Conservation (phyloP, 2,888 invertebrate genomes). For the Mythimna pallens region DNA sequence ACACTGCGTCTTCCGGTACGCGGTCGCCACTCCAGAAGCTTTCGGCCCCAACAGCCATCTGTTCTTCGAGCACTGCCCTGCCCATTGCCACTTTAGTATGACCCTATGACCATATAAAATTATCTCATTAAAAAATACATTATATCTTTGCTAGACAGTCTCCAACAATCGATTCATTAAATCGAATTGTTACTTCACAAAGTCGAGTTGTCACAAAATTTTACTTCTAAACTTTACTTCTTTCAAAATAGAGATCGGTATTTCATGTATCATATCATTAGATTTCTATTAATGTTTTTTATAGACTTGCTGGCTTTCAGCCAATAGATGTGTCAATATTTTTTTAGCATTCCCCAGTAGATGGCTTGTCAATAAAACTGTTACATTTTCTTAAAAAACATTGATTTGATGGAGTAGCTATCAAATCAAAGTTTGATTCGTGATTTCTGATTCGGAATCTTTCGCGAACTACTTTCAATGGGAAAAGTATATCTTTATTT, state of each 20-base stretch:
- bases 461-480: background rate
- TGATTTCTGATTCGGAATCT: background rate
- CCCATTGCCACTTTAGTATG: too few relatives aligned
- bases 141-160: slow-evolving; percentile 45
- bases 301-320: slow-evolving; percentile 57
- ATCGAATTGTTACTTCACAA: slow-evolving; percentile 44
- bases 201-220: slow-evolving; percentile 25
- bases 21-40: too few relatives aligned
- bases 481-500: background rate
- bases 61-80: too few relatives aligned
- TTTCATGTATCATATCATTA: slow-evolving; percentile 6
- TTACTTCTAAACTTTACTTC: slow-evolving; percentile 35
- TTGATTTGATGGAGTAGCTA: too few relatives aligned
- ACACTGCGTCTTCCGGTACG: too few relatives aligned
- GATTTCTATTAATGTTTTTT: slow-evolving; percentile 16
- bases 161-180: slow-evolving; percentile 47
- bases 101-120: slow-evolving; percentile 32
- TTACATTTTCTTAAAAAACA: slow-evolving; percentile 38
- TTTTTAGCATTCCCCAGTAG: slow-evolving; percentile 48
- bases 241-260: slow-evolving; percentile 26
- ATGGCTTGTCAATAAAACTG: slow-evolving; percentile 40
- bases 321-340: slow-evolving; percentile 67
- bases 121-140: slow-evolving; percentile 42
- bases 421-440: too few relatives aligned
- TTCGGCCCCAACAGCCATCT: too few relatives aligned